These are phyloP conservation scores for Cyrtorhinus lividipennis DNA, from an alignment of 1,140 invertebrate genomes.

Conservation along the genomic window DNA sequence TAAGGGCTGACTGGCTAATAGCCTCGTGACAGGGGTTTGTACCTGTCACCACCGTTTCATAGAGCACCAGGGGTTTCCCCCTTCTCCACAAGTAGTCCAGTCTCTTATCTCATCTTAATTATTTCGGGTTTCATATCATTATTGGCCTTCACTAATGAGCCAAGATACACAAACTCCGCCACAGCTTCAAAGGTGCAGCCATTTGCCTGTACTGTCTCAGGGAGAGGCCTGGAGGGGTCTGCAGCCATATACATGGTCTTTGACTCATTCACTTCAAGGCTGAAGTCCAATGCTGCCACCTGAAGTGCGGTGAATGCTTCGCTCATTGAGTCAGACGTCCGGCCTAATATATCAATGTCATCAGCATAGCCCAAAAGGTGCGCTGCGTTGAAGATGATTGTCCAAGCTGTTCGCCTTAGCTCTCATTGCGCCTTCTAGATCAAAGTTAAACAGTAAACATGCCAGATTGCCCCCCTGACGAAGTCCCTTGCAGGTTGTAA, in stretches of 20 bases:
- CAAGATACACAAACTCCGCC: not conserved
- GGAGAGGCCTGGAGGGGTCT: not conserved
- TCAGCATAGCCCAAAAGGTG: not conserved
- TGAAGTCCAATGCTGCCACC: not conserved
- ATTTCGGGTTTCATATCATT: not conserved
- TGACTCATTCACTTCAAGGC: not conserved
- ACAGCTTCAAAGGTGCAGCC: not conserved
- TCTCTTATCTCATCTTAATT: not conserved
- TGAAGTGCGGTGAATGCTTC: not conserved
- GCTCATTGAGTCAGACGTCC: not conserved
- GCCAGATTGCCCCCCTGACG: not conserved
- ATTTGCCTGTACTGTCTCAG: not conserved
- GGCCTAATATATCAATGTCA: not conserved
- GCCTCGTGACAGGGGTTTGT: too few species aligned
- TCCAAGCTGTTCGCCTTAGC: not conserved
- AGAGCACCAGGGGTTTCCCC: too few species aligned
- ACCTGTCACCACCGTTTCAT: too few species aligned
- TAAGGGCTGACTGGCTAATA: too few species aligned
- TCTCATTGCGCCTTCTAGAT: not conserved
- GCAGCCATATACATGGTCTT: not conserved
- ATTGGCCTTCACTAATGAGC: not conserved
- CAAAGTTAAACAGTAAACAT: not conserved
- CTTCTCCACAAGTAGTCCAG: too few species aligned
- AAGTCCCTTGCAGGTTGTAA: not conserved
- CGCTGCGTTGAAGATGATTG: not conserved